Conservation (phyloP, 2,113 vertebrate species). For the Entelurus aequoreus region DNA sequence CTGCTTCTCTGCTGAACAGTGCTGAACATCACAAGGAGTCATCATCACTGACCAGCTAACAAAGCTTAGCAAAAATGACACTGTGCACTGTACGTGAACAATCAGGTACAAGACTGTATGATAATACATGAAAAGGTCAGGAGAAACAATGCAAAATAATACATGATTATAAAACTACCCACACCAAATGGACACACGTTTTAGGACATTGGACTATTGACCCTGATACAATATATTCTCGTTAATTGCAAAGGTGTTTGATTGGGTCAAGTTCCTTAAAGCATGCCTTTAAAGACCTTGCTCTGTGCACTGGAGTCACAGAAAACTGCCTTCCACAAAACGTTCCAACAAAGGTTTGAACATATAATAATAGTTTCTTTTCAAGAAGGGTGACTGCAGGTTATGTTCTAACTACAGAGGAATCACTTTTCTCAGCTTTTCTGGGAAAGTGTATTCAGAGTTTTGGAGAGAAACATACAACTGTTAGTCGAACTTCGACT, state of each 20-base stretch:
- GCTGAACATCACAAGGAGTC: slow-evolving; percentile 29
- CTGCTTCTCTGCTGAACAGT: slow-evolving; percentile 32
- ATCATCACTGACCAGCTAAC: slow-evolving; percentile 27
- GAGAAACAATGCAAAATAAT: not conserved
- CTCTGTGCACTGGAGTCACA: not conserved
- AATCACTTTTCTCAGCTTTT: too few species aligned
- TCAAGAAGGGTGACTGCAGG: too few species aligned
- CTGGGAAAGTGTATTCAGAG: too few species aligned
- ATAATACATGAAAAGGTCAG: too few species aligned
- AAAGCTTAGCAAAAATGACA: slow-evolving; percentile 30
- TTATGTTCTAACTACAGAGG: too few species aligned
- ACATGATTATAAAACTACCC: not conserved
- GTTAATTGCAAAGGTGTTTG: not conserved
- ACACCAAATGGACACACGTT: not conserved
- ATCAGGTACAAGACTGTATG: slow-evolving; percentile 4
- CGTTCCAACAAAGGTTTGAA: too few species aligned
- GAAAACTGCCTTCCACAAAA: too few species aligned
- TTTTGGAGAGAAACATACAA: too few species aligned
- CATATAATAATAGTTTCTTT: too few species aligned
- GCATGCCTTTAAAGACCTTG: not conserved
- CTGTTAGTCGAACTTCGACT: too few species aligned
- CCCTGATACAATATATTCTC: too few species aligned
- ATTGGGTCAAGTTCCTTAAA: not conserved
- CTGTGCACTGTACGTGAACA: slow-evolving; percentile 5
- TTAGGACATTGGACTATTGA: not conserved